Evolutionary conservation across 2,113 vertebrate genomes (phyloP).

Genomic region (Corydoras sp.): DNA sequence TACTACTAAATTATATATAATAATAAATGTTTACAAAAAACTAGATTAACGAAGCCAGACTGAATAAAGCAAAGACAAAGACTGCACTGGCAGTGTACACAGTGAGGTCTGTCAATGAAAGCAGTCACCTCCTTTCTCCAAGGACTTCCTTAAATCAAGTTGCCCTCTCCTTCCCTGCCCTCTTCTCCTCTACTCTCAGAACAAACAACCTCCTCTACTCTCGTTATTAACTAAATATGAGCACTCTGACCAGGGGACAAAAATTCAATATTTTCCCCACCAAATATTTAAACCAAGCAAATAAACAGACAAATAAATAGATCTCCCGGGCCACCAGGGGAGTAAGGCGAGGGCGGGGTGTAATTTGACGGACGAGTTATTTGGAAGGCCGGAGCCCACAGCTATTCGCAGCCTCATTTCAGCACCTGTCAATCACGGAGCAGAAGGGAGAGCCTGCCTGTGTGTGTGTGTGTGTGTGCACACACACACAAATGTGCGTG

Average conservation of each 20-base stretch:
- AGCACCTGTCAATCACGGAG: slow-evolving; percentile 82
- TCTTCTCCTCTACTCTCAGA: slow-evolving; percentile 52
- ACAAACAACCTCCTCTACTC: slow-evolving; percentile 77
- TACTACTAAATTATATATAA: too few relatives aligned
- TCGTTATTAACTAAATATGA: slow-evolving; percentile 89
- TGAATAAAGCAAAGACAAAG: neutral
- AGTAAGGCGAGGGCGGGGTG: slow-evolving; percentile 72
- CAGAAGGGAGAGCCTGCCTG: slow-evolving; percentile 41
- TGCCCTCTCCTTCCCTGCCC: slow-evolving; percentile 58
- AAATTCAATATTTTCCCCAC: slow-evolving; percentile 85
- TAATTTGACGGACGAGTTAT: slow-evolving; percentile 95
- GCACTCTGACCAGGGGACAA: slow-evolving; percentile 79
- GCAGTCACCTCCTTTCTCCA: slow-evolving; percentile 70
- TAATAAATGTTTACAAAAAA: too few relatives aligned
- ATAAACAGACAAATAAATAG: slow-evolving; percentile 82
- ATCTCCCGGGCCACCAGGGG: slow-evolving; percentile 71
- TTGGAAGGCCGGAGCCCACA: slow-evolving; percentile 78
- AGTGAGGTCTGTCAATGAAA: slow-evolving; percentile 55
- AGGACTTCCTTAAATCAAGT: slow-evolving; percentile 74
- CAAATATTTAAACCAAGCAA: slow-evolving; percentile 91
- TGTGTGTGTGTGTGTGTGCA: slow-evolving; percentile 26
- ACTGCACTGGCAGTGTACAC: slow-evolving; percentile 47
- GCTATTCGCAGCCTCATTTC: slow-evolving; percentile 86
- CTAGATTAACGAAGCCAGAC: too few relatives aligned
- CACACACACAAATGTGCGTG: neutral